phyloP scores from a whole-genome alignment of 2,113 vertebrate genomes.

The Oreamnos americanus region DNA sequence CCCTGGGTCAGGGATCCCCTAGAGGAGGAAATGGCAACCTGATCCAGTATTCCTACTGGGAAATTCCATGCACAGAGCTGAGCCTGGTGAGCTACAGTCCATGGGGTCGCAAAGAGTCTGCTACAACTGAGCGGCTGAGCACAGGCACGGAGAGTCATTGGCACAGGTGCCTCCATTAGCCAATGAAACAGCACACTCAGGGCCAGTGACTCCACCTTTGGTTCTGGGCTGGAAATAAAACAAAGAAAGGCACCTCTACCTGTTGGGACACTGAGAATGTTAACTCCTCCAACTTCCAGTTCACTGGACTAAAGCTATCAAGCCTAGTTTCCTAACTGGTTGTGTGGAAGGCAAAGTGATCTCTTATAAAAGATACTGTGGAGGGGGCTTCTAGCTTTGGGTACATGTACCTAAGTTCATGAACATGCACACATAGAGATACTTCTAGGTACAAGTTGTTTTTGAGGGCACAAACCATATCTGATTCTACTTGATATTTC shows the following conservation, averaged over 20 bases:
- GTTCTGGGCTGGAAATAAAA: background rate
- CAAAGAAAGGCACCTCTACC: background rate
- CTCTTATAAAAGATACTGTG: background rate
- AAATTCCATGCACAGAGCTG: background rate
- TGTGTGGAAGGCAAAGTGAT: background rate
- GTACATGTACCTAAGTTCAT: background rate
- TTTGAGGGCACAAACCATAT: background rate
- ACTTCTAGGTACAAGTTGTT: background rate
- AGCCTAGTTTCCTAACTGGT: background rate
- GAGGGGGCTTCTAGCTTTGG: background rate
- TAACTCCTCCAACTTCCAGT: background rate
- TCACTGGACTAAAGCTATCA: background rate
- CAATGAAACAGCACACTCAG: background rate
- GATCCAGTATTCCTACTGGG: background rate
- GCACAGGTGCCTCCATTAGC: background rate
- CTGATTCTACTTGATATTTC: background rate
- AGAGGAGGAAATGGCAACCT: background rate
- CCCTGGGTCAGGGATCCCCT: background rate
- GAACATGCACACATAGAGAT: too few relatives aligned
- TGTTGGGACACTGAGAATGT: too few relatives aligned
- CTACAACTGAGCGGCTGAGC: background rate
- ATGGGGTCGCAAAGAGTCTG: background rate
- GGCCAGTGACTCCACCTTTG: background rate
- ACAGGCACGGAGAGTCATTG: background rate
- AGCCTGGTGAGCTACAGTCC: background rate